Percentiles rank a stretch among this genome's conserved stretches.
These are phyloP conservation scores for Macrobrachium nipponense DNA, from an alignment of 1,140 invertebrate species.

Conservation along the genomic window DNA sequence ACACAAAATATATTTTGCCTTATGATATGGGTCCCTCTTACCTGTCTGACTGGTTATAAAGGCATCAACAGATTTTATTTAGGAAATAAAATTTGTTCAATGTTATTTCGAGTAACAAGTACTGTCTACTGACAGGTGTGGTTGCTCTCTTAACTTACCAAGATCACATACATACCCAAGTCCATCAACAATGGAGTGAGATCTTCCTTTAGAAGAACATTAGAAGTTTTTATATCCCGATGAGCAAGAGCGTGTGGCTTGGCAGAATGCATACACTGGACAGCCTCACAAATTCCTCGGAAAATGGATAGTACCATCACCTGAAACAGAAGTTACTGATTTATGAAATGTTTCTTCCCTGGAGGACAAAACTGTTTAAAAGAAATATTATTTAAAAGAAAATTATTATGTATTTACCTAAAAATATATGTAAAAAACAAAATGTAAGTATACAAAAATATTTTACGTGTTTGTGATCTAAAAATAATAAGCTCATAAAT, in stretches of 20 bases:
- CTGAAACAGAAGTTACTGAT: not conserved
- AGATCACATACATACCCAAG: slow-evolving; percentile 73
- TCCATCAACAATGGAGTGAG: slow-evolving; percentile 85
- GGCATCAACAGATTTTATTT: too few species aligned
- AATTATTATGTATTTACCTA: not conserved
- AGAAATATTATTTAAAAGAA: not conserved
- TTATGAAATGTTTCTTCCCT: not conserved
- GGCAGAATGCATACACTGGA: slow-evolving; percentile 80
- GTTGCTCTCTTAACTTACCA: not conserved
- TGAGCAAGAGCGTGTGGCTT: slow-evolving; percentile 82
- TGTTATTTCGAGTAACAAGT: too few species aligned
- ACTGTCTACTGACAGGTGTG: not conserved
- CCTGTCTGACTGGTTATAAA: too few species aligned
- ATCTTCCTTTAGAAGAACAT: slow-evolving; percentile 81
- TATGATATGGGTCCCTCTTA: too few species aligned
- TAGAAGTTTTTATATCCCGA: slow-evolving; percentile 86
- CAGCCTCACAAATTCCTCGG: slow-evolving; percentile 79
- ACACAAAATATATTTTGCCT: too few species aligned
- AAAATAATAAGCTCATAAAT: not conserved
- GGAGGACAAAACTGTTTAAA: not conserved
- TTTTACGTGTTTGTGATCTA: not conserved
- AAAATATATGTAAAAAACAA: not conserved
- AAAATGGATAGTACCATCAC: slow-evolving; percentile 79
- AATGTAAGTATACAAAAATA: not conserved
- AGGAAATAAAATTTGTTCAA: too few species aligned